Evolutionary conservation across 2,797 vertebrate genomes (phyloP).

Genomic region (Chiropotes sagulatus): DNA sequence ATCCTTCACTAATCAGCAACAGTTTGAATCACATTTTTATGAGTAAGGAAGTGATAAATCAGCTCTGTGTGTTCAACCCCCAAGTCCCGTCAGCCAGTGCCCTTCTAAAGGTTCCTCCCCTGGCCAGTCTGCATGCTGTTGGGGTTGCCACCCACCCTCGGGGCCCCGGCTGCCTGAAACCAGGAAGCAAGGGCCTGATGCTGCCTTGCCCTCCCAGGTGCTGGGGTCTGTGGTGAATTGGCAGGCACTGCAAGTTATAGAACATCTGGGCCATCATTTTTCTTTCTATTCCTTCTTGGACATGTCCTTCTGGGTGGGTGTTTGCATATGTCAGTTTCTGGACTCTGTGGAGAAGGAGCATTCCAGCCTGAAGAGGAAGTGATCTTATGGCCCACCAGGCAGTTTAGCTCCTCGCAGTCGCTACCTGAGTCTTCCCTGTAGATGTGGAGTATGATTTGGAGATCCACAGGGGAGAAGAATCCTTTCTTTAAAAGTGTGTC

Average conservation of each 20-base stretch:
- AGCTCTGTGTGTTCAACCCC: conserved; percentile 70
- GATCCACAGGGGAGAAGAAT: background rate
- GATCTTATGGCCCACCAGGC: conserved; percentile 47
- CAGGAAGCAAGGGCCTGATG: conserved; percentile 57
- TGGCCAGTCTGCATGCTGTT: conserved; percentile 54
- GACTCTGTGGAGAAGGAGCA: conserved; percentile 62
- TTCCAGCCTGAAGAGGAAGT: conserved; percentile 64
- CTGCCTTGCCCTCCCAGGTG: conserved; percentile 69
- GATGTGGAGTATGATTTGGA: conserved; percentile 37
- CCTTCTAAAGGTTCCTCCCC: conserved; percentile 67
- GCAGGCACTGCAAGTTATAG: conserved; percentile 66
- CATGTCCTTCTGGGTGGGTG: conserved; percentile 73
- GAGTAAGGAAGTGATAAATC: conserved; percentile 78
- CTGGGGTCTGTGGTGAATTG: conserved; percentile 69
- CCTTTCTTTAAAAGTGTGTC: conserved; percentile 30
- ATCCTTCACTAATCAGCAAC: conserved; percentile 84
- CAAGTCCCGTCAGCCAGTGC: conserved; percentile 61
- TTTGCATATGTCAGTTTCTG: conserved; percentile 72
- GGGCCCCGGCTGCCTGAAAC: conserved; percentile 55
- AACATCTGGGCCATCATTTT: conserved; percentile 80
- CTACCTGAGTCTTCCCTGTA: conserved; percentile 5
- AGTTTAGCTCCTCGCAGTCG: conserved; percentile 17
- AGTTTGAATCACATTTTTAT: conserved; percentile 85
- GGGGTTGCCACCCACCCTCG: conserved; percentile 54
- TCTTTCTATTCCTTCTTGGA: conserved; percentile 71